Conservation (phyloP, 2,113 vertebrate genomes). For the Triplophysa siluroides region DNA sequence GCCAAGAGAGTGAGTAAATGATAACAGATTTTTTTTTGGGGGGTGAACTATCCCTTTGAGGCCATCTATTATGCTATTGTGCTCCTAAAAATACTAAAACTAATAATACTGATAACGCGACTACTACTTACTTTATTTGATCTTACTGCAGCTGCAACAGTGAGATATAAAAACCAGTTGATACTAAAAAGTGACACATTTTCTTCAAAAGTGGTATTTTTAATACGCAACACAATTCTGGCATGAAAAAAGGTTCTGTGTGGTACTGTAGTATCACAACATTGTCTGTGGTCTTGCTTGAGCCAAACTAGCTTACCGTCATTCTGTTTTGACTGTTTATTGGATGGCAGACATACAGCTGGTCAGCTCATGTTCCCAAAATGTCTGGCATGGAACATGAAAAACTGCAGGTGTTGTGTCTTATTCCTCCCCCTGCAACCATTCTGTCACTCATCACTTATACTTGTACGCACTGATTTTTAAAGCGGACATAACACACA, state of each 20-base stretch:
- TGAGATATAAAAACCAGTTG: too few species aligned
- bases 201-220: not conserved
- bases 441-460: constrained; percentile 21
- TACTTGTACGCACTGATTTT: not conserved
- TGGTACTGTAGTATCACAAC: not conserved
- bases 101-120: too few species aligned
- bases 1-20: too few species aligned
- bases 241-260: not conserved
- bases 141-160: too few species aligned
- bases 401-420: constrained; percentile 35
- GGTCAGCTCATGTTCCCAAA: constrained; percentile 21
- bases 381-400: constrained; percentile 27
- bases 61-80: too few species aligned
- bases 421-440: constrained; percentile 19
- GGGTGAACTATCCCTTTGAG: too few species aligned
- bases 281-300: not conserved
- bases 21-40: too few species aligned
- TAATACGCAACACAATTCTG: not conserved
- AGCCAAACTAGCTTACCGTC: not conserved
- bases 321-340: constrained; percentile 9
- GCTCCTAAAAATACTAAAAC: too few species aligned
- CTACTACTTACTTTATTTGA: too few species aligned
- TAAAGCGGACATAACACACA: too few species aligned
- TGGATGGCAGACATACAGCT: constrained; percentile 27
- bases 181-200: too few species aligned